A percentile compares a stretch with the other conserved stretches of the same genome.
Conservation (phyloP, 1,140 invertebrate genomes). For the Trinorchestia longiramus region DNA sequence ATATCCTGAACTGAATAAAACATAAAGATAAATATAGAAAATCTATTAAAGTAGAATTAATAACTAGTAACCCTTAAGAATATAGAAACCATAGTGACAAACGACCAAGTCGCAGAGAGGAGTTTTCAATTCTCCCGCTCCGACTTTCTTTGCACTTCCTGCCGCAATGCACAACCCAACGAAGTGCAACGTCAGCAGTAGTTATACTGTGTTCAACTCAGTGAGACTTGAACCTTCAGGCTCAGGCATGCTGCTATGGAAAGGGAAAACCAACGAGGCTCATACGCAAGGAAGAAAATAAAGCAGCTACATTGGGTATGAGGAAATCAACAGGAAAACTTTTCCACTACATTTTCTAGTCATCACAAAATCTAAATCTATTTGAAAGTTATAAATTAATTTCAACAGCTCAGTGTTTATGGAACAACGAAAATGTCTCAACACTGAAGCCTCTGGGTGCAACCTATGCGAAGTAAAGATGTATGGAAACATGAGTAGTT, state of each 20-base stretch:
- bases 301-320: neutral
- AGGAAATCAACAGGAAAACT: neutral
- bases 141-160: neutral
- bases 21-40: neutral
- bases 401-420: neutral
- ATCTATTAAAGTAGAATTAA: neutral
- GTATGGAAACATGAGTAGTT: neutral
- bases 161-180: neutral
- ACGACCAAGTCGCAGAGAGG: neutral
- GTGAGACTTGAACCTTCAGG: neutral
- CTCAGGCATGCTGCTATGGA: neutral
- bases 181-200: neutral
- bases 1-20: neutral
- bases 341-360: neutral
- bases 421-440: neutral
- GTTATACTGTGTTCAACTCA: neutral
- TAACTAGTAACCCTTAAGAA: neutral
- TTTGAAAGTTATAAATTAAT: neutral
- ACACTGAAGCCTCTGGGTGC: neutral
- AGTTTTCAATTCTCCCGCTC: neutral
- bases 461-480: neutral
- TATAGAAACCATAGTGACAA: neutral
- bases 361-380: neutral
- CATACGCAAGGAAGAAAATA: neutral
- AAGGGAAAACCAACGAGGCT: neutral